Conservation (phyloP, 2,888 invertebrate species). For the Blastobasis lacticolella region DNA sequence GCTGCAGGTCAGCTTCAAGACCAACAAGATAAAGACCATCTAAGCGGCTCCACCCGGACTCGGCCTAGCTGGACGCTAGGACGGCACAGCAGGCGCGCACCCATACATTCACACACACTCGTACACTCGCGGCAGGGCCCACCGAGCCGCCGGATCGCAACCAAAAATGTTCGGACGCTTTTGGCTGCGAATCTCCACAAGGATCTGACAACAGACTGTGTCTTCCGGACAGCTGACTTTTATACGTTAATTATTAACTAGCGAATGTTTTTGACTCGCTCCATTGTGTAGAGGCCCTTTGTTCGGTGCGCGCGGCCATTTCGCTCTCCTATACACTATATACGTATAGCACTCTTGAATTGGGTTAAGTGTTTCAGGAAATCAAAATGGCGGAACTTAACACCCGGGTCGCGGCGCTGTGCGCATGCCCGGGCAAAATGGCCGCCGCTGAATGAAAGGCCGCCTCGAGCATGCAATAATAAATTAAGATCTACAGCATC, state of each 20-base stretch:
- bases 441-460: conserved; percentile 38
- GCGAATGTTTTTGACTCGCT: conserved; percentile 47
- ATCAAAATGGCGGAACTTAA: conserved; percentile 56
- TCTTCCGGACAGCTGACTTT: conserved; percentile 40
- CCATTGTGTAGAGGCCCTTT: conserved; percentile 41
- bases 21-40: conserved; percentile 84
- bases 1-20: conserved; percentile 94
- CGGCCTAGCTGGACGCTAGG: conserved; percentile 65
- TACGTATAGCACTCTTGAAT: conserved; percentile 24
- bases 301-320: conserved; percentile 39
- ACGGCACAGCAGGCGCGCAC: conserved; percentile 71
- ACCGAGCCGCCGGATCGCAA: conserved; percentile 8
- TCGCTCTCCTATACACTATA: conserved; percentile 17
- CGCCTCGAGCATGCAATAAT: conserved; percentile 50
- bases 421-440: conserved; percentile 60
- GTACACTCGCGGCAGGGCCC: conserved; percentile 7
- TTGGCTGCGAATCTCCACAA: conserved; percentile 17
- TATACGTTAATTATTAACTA: conserved; percentile 47
- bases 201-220: conserved; percentile 24
- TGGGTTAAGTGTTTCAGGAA: conserved; percentile 65
- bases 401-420: conserved; percentile 15
- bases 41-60: conserved; percentile 62
- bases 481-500: conserved; percentile 47
- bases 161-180: conserved; percentile 15
- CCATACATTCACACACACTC: conserved; percentile 50